Evolutionary conservation across 2,113 vertebrate genomes (phyloP).

Genomic region (Polypterus bichir): DNA sequence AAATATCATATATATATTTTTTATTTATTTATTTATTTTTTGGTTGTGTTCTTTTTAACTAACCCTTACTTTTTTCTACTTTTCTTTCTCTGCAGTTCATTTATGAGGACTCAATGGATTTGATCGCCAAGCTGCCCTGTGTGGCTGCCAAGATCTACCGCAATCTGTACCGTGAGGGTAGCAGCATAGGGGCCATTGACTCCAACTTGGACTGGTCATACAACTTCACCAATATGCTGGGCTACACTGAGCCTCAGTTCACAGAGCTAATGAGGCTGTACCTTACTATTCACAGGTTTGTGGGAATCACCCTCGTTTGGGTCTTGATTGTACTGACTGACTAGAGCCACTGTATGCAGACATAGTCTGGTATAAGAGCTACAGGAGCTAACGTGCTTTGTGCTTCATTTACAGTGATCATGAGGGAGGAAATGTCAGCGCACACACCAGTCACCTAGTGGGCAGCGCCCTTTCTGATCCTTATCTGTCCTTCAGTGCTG

Average conservation of each 20-base stretch:
- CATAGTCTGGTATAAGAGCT: too few species aligned
- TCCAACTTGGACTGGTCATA: constrained; percentile 91
- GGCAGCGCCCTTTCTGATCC: constrained; percentile 88
- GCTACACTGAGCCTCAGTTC: constrained; percentile 78
- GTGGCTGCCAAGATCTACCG: constrained; percentile 96
- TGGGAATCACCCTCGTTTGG: too few species aligned
- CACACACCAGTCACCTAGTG: constrained; percentile 85
- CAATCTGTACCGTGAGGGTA: constrained; percentile 88
- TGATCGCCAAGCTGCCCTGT: constrained; percentile 92
- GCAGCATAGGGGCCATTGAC: constrained; percentile 91
- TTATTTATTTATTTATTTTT: background rate
- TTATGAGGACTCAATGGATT: constrained; percentile 93
- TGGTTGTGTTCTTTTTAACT: background rate
- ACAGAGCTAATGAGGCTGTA: constrained; percentile 94
- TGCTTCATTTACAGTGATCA: constrained; percentile 61
- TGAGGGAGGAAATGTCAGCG: constrained; percentile 90
- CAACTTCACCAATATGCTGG: constrained; percentile 96
- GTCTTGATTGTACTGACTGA: background rate
- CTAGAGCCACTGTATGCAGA: too few species aligned
- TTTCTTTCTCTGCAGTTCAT: constrained; percentile 50
- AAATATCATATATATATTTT: background rate
- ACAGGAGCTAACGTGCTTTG: too few species aligned
- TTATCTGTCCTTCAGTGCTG: constrained; percentile 83
- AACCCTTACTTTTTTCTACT: accelerated
- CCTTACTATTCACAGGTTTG: constrained; percentile 92